These are phyloP conservation scores for Babylonia areolata DNA, from an alignment of 1,140 invertebrate genomes.

Conservation along the genomic window DNA sequence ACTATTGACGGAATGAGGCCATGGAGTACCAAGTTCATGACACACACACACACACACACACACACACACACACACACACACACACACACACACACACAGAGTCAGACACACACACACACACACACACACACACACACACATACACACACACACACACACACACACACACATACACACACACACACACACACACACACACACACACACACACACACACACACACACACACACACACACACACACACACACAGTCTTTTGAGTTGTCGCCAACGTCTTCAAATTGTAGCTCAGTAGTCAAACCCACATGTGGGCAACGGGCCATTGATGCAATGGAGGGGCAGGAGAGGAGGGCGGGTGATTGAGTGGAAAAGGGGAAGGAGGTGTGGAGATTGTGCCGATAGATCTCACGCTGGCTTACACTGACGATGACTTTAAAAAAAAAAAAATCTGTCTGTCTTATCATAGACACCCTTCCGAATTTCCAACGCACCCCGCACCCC, in stretches of 20 bases:
- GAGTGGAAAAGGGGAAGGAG: too few relatives aligned
- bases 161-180: not conserved
- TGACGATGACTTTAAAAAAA: too few relatives aligned
- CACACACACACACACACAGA: not conserved
- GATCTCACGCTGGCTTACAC: too few relatives aligned
- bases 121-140: not conserved
- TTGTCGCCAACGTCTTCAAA: too few relatives aligned
- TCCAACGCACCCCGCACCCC: not conserved
- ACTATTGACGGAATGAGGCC: too few relatives aligned
- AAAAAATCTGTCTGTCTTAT: too few relatives aligned
- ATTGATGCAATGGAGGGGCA: too few relatives aligned
- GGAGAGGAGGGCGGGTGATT: too few relatives aligned
- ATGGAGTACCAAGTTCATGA: not conserved
- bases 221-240: conserved; percentile 11
- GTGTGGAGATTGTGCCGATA: too few relatives aligned
- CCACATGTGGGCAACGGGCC: too few relatives aligned
- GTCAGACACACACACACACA: not conserved
- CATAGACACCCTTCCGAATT: too few relatives aligned
- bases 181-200: conserved; percentile 3
- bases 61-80: conserved; percentile 7
- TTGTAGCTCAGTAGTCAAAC: too few relatives aligned
- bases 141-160: not conserved
- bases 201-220: conserved; percentile 11
- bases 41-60: not conserved
- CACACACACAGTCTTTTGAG: not conserved